These are phyloP conservation scores for Plestiodon gilberti DNA, from an alignment of 2,113 vertebrate genomes.

Conservation along the genomic window DNA sequence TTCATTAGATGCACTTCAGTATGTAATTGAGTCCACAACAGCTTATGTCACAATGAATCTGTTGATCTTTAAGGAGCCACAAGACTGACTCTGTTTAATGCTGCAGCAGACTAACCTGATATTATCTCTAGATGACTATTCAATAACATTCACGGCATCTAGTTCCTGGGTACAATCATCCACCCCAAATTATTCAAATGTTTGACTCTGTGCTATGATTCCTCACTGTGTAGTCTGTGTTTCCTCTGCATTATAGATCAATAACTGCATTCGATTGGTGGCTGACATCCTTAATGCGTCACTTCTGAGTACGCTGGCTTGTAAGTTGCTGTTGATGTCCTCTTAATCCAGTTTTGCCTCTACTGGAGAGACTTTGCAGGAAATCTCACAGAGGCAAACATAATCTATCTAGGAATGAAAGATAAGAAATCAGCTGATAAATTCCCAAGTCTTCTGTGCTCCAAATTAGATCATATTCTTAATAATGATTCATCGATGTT, in stretches of 20 bases:
- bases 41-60: too few relatives aligned
- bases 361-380: neutral
- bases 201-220: neutral
- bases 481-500: neutral
- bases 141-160: neutral
- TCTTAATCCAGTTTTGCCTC: neutral
- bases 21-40: too few relatives aligned
- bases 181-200: neutral
- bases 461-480: neutral
- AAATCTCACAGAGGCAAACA: neutral
- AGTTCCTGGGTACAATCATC: neutral
- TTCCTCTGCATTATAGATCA: neutral
- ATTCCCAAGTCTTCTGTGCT: neutral
- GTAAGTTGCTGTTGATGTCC: neutral
- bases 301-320: neutral
- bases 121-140: neutral
- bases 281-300: constrained; percentile 6
- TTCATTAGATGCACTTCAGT: too few relatives aligned
- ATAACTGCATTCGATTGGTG: neutral
- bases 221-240: neutral
- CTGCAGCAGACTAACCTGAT: too few relatives aligned
- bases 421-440: neutral
- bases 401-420: neutral
- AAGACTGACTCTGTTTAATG: too few relatives aligned
- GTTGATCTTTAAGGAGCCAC: too few relatives aligned